phyloP scores from a whole-genome alignment of 2,113 vertebrate species.

The Aleadryas rufinucha region DNA sequence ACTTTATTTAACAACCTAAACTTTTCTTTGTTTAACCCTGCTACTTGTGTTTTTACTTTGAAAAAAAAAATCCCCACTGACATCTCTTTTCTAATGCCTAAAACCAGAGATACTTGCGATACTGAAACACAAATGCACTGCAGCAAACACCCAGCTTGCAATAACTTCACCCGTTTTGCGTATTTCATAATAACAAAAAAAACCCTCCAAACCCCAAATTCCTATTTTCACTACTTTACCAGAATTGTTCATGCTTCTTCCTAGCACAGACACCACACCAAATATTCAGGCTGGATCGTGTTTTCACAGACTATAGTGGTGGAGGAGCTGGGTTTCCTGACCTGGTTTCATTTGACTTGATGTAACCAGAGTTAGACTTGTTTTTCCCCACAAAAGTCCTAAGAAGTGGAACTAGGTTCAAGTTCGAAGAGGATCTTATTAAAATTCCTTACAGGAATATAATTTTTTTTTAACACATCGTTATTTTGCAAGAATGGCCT shows the following conservation, averaged over 20 bases:
- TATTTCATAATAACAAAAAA: neutral
- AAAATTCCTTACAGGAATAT: neutral
- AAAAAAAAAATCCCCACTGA: neutral
- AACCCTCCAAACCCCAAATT: neutral
- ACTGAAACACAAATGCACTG: neutral
- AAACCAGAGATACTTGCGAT: neutral
- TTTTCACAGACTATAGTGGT: neutral
- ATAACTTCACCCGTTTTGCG: neutral
- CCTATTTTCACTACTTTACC: neutral
- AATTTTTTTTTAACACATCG: neutral
- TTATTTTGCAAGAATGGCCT: neutral
- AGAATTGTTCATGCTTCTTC: neutral
- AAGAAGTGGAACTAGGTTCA: neutral
- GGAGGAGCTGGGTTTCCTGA: neutral
- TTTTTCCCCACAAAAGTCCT: neutral
- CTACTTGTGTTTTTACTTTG: neutral
- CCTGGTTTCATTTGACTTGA: neutral
- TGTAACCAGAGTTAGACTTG: neutral
- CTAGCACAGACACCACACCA: neutral
- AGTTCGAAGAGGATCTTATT: neutral
- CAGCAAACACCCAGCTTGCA: neutral
- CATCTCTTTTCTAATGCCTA: neutral
- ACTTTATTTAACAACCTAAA: constrained; percentile 63
- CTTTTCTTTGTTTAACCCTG: constrained; percentile 59
- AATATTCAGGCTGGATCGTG: neutral